Percentiles rank a stretch among this genome's conserved stretches.
phyloP scores from a whole-genome alignment of 2,113 vertebrate genomes.

The Toxostoma redivivum region DNA sequence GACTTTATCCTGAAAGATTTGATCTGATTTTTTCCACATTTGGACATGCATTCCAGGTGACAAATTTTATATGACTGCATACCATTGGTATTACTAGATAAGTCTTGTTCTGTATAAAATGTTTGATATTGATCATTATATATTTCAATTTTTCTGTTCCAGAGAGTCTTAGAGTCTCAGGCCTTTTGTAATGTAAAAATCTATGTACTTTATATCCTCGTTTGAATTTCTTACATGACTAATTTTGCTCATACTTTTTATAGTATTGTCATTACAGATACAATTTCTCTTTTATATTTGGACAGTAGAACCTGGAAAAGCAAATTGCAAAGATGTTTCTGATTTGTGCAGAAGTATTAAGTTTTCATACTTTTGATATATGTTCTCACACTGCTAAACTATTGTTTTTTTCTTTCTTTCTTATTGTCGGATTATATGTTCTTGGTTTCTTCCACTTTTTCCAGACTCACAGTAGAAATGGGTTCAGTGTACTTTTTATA shows the following conservation, averaged over 20 bases:
- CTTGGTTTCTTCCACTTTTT: neutral
- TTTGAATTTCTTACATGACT: neutral
- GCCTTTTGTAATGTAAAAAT: neutral
- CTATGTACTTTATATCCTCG: neutral
- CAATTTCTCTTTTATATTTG: neutral
- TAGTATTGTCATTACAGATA: neutral
- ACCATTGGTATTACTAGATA: neutral
- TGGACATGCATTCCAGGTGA: neutral
- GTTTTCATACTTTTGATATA: neutral
- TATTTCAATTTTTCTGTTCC: neutral
- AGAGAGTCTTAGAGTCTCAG: neutral
- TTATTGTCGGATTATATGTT: neutral
- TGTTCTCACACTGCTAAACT: neutral
- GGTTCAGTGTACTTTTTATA: neutral
- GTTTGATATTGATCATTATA: neutral
- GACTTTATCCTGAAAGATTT: neutral
- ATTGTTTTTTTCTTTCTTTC: neutral
- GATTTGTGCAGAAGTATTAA: neutral
- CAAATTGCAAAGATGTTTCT: neutral
- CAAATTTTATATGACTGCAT: neutral
- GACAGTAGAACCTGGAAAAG: neutral
- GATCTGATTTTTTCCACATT: neutral
- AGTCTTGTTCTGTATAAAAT: neutral
- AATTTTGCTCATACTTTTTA: neutral
- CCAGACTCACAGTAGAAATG: neutral